Percentiles rank a stretch among this genome's conserved stretches.
Conservation (phyloP, 2,797 vertebrate species). For the Sebastes elongatus region DNA sequence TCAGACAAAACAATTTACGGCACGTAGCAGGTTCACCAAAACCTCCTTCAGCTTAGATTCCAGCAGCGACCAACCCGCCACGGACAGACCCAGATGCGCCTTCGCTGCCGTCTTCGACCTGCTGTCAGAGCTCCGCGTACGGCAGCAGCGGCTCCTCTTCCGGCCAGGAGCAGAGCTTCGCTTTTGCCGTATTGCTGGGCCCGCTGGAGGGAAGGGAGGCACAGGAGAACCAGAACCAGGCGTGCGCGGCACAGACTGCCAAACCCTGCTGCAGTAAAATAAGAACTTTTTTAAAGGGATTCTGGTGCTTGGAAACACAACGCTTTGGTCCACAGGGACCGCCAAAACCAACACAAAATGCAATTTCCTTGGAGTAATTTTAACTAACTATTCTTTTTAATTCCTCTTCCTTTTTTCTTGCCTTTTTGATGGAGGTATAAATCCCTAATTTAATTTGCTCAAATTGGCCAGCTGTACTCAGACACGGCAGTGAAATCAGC, state of each 20-base stretch:
- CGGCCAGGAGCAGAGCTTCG: too few species aligned
- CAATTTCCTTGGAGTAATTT: background rate
- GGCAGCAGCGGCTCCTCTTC: too few species aligned
- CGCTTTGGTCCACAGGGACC: background rate
- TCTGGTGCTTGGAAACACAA: background rate
- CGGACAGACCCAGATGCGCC: background rate
- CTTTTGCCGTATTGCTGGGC: background rate
- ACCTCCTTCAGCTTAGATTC: background rate
- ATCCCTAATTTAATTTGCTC: background rate
- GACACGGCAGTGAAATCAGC: constrained; percentile 35
- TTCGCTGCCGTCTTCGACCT: too few species aligned
- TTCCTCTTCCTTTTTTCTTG: background rate
- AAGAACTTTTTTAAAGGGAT: background rate
- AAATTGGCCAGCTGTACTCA: constrained; percentile 5
- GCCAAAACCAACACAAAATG: background rate
- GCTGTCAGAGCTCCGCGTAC: too few species aligned
- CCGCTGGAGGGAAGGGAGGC: background rate
- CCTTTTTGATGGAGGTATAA: background rate
- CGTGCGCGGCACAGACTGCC: background rate
- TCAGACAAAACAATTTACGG: background rate
- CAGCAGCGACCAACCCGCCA: background rate
- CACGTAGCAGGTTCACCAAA: background rate
- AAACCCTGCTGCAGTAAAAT: background rate
- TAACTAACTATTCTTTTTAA: background rate
- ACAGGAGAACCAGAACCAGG: background rate